Conservation (phyloP, 2,113 vertebrate species). For the Gavia stellata region DNA sequence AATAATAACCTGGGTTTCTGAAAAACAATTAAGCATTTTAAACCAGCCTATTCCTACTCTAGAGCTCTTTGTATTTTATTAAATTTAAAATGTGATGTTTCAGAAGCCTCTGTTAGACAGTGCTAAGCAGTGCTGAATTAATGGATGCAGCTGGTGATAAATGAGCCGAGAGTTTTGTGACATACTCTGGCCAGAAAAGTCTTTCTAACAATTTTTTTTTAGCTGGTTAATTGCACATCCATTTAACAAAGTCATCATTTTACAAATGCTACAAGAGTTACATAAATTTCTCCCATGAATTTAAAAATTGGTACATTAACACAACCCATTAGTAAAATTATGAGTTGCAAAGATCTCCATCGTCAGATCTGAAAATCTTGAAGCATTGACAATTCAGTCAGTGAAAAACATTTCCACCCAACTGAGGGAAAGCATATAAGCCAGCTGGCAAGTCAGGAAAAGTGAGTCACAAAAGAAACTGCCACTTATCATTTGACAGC, state of each 20-base stretch:
- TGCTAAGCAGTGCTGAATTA: slow-evolving; percentile 56
- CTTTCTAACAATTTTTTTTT: slow-evolving; percentile 69
- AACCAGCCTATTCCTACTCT: not conserved
- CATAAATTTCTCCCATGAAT: slow-evolving; percentile 63
- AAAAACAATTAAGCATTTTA: slow-evolving; percentile 5
- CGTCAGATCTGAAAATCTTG: slow-evolving; percentile 40
- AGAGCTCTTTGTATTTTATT: slow-evolving; percentile 39
- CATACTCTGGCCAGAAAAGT: slow-evolving; percentile 63
- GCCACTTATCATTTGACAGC: slow-evolving; percentile 55
- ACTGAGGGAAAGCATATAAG: slow-evolving; percentile 26
- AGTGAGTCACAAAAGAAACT: slow-evolving; percentile 56
- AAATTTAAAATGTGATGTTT: slow-evolving; percentile 46
- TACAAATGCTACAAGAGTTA: slow-evolving; percentile 61
- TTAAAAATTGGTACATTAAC: slow-evolving; percentile 46
- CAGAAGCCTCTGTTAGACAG: slow-evolving; percentile 26
- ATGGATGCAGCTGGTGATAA: slow-evolving; percentile 65
- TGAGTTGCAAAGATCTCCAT: slow-evolving; percentile 48
- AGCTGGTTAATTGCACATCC: slow-evolving; percentile 66
- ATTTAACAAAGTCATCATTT: slow-evolving; percentile 72
- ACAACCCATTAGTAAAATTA: slow-evolving; percentile 59
- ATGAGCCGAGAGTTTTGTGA: slow-evolving; percentile 56
- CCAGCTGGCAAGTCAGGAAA: slow-evolving; percentile 40
- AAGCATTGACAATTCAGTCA: slow-evolving; percentile 47
- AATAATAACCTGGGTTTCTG: not conserved
- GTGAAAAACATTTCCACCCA: slow-evolving; percentile 50